phyloP scores from a whole-genome alignment of 2,113 vertebrate species.

The Saccopteryx leptura region DNA sequence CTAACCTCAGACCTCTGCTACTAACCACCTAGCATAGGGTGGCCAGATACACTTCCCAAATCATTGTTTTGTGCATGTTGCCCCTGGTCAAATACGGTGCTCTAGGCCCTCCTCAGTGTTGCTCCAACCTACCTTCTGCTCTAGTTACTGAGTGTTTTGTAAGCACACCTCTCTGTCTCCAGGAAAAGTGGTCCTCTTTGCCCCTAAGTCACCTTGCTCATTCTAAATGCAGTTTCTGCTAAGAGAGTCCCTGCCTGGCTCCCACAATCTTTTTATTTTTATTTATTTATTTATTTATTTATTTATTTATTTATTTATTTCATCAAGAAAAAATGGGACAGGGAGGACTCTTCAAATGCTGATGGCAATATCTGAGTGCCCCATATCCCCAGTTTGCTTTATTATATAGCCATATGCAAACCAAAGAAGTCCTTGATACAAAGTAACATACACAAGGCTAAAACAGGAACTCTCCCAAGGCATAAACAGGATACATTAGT shows the following conservation, averaged over 20 bases:
- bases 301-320: background rate
- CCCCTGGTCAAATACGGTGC: conserved; percentile 32
- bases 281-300: too few species aligned
- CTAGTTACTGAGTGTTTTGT: background rate
- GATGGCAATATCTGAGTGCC: too few species aligned
- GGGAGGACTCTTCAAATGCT: too few species aligned
- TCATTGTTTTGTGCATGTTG: background rate
- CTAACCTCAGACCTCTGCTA: background rate
- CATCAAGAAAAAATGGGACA: too few species aligned
- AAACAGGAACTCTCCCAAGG: too few species aligned
- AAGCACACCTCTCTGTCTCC: background rate
- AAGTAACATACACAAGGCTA: too few species aligned
- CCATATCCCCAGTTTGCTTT: too few species aligned
- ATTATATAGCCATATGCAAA: too few species aligned
- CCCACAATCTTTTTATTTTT: background rate
- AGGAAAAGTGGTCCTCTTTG: background rate
- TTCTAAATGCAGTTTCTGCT: background rate
- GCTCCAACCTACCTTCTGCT: background rate
- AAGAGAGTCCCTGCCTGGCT: background rate
- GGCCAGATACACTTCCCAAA: background rate
- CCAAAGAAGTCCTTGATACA: too few species aligned
- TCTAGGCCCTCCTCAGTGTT: background rate
- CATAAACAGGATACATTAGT: too few species aligned
- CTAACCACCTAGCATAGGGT: background rate
- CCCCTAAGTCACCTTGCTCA: background rate